Evolutionary conservation across 2,797 vertebrate genomes (phyloP).

Genomic region (Distichodus sexfasciatus): DNA sequence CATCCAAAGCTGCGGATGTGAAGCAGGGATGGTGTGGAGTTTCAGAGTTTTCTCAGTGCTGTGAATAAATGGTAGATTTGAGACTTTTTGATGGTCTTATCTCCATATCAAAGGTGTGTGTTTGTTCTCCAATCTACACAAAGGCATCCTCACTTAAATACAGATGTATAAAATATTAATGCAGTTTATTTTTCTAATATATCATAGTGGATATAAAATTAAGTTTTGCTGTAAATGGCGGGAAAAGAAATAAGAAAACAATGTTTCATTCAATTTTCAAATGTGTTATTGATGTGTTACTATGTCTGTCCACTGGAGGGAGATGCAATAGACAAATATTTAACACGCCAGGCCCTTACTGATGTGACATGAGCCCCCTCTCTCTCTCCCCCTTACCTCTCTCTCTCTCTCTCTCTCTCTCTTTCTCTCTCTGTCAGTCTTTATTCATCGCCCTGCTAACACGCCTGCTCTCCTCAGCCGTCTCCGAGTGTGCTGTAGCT

Average conservation of each 20-base stretch:
- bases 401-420: background rate
- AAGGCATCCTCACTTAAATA: too few species aligned
- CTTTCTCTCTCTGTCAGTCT: slow-evolving; percentile 2
- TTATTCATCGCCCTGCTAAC: slow-evolving; percentile 17
- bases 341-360: background rate
- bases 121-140: too few species aligned
- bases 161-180: too few species aligned
- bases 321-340: slow-evolving; percentile 46
- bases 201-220: too few species aligned
- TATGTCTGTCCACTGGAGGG: slow-evolving; percentile 58
- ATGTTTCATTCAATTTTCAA: background rate
- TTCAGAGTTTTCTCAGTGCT: slow-evolving; percentile 3
- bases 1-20: too few species aligned
- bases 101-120: background rate
- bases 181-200: too few species aligned
- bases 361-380: background rate
- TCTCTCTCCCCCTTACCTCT: too few species aligned
- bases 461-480: slow-evolving; percentile 7
- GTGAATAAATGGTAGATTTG: slow-evolving; percentile 1
- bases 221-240: too few species aligned
- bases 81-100: background rate
- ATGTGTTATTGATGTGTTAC: slow-evolving; percentile 4
- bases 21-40: too few species aligned
- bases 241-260: too few species aligned
- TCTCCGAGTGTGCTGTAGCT: background rate